Conservation (phyloP, 2,113 vertebrate species). For the Anser brachyrhynchus region DNA sequence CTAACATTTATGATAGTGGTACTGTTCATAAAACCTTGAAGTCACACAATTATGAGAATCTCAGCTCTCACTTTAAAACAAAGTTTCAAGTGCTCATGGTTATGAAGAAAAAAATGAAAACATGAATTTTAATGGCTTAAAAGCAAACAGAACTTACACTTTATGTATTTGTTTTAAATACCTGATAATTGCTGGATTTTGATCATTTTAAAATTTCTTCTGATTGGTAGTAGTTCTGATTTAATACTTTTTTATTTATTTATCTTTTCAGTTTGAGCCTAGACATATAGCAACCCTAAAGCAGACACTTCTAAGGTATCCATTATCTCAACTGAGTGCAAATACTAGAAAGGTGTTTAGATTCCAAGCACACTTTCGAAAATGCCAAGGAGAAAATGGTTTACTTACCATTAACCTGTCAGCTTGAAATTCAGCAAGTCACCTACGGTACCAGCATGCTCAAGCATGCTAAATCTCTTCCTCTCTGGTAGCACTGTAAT, state of each 20-base stretch:
- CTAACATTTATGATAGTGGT: background rate
- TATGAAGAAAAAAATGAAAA: background rate
- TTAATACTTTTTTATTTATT: background rate
- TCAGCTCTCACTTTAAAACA: background rate
- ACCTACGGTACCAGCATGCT: conserved; percentile 5
- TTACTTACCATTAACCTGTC: conserved; percentile 55
- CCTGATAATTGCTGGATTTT: background rate
- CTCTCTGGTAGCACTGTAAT: background rate
- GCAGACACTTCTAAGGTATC: background rate
- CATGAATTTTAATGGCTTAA: background rate
- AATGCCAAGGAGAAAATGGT: conserved; percentile 19
- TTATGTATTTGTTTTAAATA: background rate
- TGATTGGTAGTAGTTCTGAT: background rate
- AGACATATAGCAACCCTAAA: background rate
- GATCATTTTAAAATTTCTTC: background rate
- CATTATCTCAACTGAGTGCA: background rate
- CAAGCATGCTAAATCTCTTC: conserved; percentile 15
- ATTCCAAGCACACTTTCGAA: conserved; percentile 21
- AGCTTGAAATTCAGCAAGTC: conserved; percentile 36
- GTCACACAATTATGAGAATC: background rate
- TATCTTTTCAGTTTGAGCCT: background rate
- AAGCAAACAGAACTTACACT: background rate
- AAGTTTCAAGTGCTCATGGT: background rate
- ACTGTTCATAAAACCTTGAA: background rate
- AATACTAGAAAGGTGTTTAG: conserved; percentile 3